phyloP scores from a whole-genome alignment of 2,888 invertebrate species.

The Stomorhina lunata region DNA sequence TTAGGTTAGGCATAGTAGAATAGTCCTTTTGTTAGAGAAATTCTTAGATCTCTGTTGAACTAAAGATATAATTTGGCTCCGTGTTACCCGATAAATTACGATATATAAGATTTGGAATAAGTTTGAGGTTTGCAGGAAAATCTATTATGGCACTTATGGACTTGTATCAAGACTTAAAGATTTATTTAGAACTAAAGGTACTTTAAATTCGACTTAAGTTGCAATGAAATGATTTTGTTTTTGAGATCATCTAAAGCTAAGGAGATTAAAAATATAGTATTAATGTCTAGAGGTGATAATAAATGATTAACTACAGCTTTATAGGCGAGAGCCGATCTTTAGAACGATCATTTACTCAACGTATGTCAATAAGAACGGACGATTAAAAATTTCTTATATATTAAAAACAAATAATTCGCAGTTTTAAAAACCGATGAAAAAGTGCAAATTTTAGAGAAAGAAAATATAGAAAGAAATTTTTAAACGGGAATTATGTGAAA shows the following conservation, averaged over 20 bases:
- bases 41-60: no score
- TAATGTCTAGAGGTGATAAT: conserved; percentile 36
- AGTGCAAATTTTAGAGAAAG: conserved; percentile 8
- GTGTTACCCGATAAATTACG: no score
- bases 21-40: no score
- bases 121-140: no score
- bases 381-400: not conserved
- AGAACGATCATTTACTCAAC: conserved; percentile 45
- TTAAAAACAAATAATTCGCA: no score
- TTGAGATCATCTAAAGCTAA: not conserved
- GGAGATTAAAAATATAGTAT: not conserved
- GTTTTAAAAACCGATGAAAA: not conserved
- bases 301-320: conserved; percentile 39
- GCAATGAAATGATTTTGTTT: not conserved
- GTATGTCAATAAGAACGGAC: conserved; percentile 37
- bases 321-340: conserved; percentile 32
- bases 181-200: not conserved
- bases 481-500: conserved; percentile 47
- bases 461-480: not conserved
- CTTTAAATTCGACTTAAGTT: not conserved
- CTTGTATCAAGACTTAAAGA: no score
- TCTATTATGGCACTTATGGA: no score
- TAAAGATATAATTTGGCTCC: no score
- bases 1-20: no score
- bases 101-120: no score